Evolutionary conservation across 2,888 invertebrate genomes (phyloP).

Genomic region (Dioctria rufipes): DNA sequence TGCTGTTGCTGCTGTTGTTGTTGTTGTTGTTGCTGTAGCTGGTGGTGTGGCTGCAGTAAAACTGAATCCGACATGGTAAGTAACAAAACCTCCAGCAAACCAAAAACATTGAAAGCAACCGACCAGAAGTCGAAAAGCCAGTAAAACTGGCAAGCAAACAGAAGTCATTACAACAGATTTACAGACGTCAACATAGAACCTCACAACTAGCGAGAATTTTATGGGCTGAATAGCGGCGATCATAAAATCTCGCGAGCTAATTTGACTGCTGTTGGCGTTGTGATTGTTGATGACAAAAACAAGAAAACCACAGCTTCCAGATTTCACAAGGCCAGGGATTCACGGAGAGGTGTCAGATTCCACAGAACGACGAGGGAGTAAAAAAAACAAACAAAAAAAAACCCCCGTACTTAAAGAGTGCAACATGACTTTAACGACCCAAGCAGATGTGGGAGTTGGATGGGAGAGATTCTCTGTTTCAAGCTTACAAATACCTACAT

Average conservation of each 20-base stretch:
- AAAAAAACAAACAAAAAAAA: slow-evolving; percentile 6
- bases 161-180: slow-evolving; percentile 41
- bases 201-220: slow-evolving; percentile 36
- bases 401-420: not conserved
- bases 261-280: slow-evolving; percentile 22
- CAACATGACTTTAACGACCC: slow-evolving; percentile 36
- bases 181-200: slow-evolving; percentile 42
- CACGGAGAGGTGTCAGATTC: slow-evolving; percentile 19
- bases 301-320: slow-evolving; percentile 3
- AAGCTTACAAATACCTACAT: too few species aligned
- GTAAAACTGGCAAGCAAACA: slow-evolving; percentile 28
- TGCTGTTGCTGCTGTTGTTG: too few species aligned
- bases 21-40: not conserved
- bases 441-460: slow-evolving; percentile 26
- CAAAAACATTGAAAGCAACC: slow-evolving; percentile 20
- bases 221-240: slow-evolving; percentile 35
- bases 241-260: slow-evolving; percentile 43
- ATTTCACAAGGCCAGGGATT: slow-evolving; percentile 12
- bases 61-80: slow-evolving; percentile 40
- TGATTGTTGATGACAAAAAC: not conserved
- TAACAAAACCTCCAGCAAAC: slow-evolving; percentile 39
- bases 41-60: slow-evolving; percentile 15
- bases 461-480: too few species aligned
- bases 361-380: not conserved
- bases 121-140: slow-evolving; percentile 33